Conservation (phyloP, 2,113 vertebrate species). For the Atrichornis clamosus region DNA sequence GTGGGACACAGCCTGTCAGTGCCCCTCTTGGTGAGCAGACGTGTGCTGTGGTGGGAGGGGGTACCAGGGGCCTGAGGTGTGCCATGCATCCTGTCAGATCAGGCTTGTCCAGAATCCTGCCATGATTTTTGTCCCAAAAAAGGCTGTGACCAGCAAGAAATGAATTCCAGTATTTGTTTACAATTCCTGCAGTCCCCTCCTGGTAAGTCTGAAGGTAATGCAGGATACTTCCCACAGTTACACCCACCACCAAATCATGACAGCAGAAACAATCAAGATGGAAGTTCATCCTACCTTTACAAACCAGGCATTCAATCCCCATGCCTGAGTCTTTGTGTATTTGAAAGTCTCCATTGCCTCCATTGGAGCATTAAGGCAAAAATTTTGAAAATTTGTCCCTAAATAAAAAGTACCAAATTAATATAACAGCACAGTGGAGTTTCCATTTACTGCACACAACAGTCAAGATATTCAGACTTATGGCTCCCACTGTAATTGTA, state of each 20-base stretch:
- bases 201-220: background rate
- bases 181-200: background rate
- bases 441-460: slow-evolving; percentile 10
- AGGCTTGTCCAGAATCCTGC: background rate
- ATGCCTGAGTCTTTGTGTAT: background rate
- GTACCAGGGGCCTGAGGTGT: rapidly evolving
- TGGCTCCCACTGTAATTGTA: slow-evolving; percentile 14
- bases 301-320: background rate
- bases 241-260: background rate
- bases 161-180: background rate
- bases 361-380: background rate
- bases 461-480: slow-evolving; percentile 39
- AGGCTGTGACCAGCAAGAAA: background rate
- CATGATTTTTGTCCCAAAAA: background rate
- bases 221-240: background rate
- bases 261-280: background rate
- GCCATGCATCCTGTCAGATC: background rate
- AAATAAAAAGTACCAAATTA: slow-evolving; percentile 24
- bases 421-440: background rate
- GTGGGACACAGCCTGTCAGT: background rate
- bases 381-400: background rate
- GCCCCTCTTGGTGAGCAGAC: background rate
- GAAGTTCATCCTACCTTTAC: background rate
- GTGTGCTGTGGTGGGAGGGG: rapidly evolving
- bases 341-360: background rate